phyloP scores from a whole-genome alignment of 2,113 vertebrate genomes.

The Coracopsis vasa region DNA sequence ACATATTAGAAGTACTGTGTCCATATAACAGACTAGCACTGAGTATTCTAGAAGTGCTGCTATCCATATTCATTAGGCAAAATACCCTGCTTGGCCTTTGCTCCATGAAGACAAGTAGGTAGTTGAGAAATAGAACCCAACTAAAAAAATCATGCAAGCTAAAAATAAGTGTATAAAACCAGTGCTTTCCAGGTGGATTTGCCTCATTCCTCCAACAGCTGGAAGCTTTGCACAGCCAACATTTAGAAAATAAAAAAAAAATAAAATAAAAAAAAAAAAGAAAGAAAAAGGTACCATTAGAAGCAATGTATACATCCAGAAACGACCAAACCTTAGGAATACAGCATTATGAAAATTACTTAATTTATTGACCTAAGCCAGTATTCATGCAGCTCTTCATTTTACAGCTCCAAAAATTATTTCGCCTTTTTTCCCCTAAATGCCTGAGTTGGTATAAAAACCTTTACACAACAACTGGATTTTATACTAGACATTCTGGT shows the following conservation, averaged over 20 bases:
- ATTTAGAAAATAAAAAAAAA: background rate
- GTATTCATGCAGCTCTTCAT: rapidly evolving
- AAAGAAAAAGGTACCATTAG: background rate
- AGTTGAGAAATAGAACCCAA: background rate
- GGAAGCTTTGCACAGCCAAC: background rate
- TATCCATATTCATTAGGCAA: background rate
- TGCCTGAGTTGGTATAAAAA: background rate
- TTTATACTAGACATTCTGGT: background rate
- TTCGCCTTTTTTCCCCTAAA: background rate
- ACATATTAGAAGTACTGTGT: background rate
- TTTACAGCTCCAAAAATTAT: background rate
- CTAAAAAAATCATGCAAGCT: background rate
- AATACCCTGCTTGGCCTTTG: background rate
- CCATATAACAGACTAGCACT: background rate
- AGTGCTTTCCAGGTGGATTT: background rate
- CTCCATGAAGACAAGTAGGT: background rate
- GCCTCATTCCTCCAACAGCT: background rate
- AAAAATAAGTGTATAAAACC: background rate
- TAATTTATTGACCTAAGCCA: background rate
- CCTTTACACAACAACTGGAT: background rate
- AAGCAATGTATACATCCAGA: background rate
- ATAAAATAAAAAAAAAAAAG: too few relatives aligned
- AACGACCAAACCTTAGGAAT: background rate
- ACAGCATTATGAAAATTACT: background rate
- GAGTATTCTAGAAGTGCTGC: background rate